phyloP scores from a whole-genome alignment of 2,113 vertebrate species.

The Phasianus colchicus region DNA sequence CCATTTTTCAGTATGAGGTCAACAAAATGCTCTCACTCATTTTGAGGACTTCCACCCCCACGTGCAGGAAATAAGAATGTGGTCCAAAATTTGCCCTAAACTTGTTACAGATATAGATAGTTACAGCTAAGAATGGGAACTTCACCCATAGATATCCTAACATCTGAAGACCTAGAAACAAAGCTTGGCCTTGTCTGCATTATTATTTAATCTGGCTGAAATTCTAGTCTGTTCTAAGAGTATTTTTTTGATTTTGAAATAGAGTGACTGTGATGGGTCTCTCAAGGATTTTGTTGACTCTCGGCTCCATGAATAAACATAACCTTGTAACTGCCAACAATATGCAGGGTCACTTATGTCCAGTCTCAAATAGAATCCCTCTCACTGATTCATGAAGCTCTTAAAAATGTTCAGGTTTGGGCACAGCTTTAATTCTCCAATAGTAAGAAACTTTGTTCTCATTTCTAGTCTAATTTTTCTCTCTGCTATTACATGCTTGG shows the following conservation, averaged over 20 bases:
- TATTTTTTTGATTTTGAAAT: background rate
- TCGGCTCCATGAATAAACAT: background rate
- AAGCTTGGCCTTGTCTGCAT: background rate
- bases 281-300: background rate
- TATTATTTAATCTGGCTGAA: background rate
- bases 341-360: background rate
- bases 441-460: background rate
- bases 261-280: background rate
- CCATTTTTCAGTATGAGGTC: background rate
- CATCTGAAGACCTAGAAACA: constrained; percentile 11
- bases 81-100: background rate
- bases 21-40: background rate
- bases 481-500: background rate
- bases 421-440: background rate
- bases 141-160: fast-evolving
- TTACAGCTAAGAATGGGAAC: background rate
- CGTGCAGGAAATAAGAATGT: background rate
- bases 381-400: background rate
- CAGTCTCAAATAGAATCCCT: background rate
- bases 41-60: background rate
- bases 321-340: background rate
- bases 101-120: background rate
- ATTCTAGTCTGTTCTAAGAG: background rate
- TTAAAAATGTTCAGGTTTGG: background rate
- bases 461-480: background rate